Evolutionary conservation across 1,140 invertebrate genomes (phyloP).

Genomic region (Orchesella cincta): DNA sequence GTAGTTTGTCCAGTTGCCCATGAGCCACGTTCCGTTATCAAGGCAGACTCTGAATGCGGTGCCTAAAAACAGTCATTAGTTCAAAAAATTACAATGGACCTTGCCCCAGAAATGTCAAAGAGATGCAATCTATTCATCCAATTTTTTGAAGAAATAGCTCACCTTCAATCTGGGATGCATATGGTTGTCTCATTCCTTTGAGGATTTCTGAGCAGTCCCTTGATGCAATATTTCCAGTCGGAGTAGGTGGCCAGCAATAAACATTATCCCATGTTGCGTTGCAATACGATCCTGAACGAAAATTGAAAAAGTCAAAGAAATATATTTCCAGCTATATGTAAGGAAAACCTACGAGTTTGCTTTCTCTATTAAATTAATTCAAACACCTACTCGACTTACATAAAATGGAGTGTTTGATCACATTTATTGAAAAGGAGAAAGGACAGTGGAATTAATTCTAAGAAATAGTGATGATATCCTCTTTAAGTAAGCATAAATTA

Average conservation of each 20-base stretch:
- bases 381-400: too few species aligned
- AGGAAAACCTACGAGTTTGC: too few species aligned
- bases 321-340: too few species aligned
- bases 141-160: too few species aligned
- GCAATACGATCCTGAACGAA: conserved; percentile 28
- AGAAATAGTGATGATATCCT: too few species aligned
- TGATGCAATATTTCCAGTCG: not conserved
- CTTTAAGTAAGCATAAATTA: too few species aligned
- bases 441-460: too few species aligned
- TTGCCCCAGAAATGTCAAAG: not conserved
- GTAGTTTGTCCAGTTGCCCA: conserved; percentile 56
- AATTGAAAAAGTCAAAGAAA: not conserved
- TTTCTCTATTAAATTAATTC: too few species aligned
- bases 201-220: conserved; percentile 31
- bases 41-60: conserved; percentile 45
- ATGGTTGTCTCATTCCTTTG: conserved; percentile 21
- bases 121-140: too few species aligned
- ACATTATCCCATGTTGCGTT: conserved; percentile 41
- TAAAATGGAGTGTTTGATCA: too few species aligned
- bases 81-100: not conserved
- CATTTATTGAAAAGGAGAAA: too few species aligned
- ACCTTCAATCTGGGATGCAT: too few species aligned
- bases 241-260: conserved; percentile 37
- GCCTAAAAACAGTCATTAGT: conserved; percentile 4
- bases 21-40: conserved; percentile 50